Evolutionary conservation across 37 sponge, comb jelly and placozoan species (phyloP).

Genomic region (Beroe forskalii): DNA sequence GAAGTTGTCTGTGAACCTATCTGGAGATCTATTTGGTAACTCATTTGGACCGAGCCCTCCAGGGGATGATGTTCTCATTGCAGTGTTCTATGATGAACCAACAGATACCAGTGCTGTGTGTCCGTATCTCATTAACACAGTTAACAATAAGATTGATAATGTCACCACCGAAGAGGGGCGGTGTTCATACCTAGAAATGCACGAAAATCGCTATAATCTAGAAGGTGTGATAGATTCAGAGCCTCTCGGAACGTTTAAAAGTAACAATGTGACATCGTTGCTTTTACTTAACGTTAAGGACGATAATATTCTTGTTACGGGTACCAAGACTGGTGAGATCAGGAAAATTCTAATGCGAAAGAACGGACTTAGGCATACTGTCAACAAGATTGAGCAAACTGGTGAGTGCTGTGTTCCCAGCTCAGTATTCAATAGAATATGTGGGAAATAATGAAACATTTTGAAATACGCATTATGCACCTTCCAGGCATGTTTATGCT

Average conservation of each 20-base stretch:
- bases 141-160: slow-evolving; percentile 10
- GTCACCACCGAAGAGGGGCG: neutral
- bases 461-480: too few relatives aligned
- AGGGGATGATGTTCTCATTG: slow-evolving; percentile 49
- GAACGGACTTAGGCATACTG: neutral
- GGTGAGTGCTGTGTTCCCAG: neutral
- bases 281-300: slow-evolving; percentile 26
- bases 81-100: slow-evolving; percentile 9
- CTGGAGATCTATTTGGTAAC: neutral
- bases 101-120: slow-evolving; percentile 22
- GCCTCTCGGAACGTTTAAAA: neutral
- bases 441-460: too few relatives aligned
- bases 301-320: slow-evolving; percentile 16
- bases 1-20: neutral
- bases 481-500: too few relatives aligned
- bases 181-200: neutral
- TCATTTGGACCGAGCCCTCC: too few relatives aligned
- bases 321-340: slow-evolving; percentile 32
- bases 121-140: neutral
- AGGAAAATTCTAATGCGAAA: slow-evolving; percentile 1
- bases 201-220: neutral
- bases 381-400: neutral
- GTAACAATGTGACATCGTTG: neutral
- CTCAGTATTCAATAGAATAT: too few relatives aligned
- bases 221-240: neutral